Evolutionary conservation across 2,888 invertebrate species (phyloP), one percentile per base, ranked within the genome.

Genomic region (Phoenoteleia sp.): DNA sequence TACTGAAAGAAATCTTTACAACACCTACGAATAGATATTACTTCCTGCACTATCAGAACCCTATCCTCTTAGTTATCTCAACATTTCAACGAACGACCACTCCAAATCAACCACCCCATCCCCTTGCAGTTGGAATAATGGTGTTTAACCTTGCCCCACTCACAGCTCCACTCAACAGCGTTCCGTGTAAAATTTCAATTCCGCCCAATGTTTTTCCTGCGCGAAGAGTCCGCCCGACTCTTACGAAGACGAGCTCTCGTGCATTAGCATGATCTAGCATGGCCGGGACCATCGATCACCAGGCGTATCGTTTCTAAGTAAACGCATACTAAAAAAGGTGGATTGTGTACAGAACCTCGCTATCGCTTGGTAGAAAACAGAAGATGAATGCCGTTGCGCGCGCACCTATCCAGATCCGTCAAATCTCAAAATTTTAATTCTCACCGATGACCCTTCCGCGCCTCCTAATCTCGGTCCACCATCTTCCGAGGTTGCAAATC

Each of bases 401-500:
- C 39, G 39, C 42, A 3, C 25, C 9, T 5, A 52, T 2, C 45
- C 27, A n/a, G 33, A 49, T 74, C 62, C 52, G 19, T 67, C 66
- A 66, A 39, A 56, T 47, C 33, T 29, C 25, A 17, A 56, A 66
- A 74, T 81, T 81, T 72, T 74, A 80, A 72, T 72, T 66, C 39
- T 23, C 15, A 0, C 17, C 23, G 52, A 52, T 67, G 76, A 67
- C 52, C 52, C 5, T 3, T 11, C 33, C 33, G 13, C 15, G 39
- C 13, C 19, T 25, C 19, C 54, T 25, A 67, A 67, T 67, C 52
- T 52, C 27, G 39, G 17, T n/a, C 19, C 33, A 56, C 15, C 25
- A 58, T 58, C 58, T 33, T 4, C 27, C 29, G 62, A 45, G 76
- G 84, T 66, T 74, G 81, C 84, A 81, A 86, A 87, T 86, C 84